phyloP scores from a whole-genome alignment of 2,888 invertebrate genomes.

The Hemistola chrysoprasaria region DNA sequence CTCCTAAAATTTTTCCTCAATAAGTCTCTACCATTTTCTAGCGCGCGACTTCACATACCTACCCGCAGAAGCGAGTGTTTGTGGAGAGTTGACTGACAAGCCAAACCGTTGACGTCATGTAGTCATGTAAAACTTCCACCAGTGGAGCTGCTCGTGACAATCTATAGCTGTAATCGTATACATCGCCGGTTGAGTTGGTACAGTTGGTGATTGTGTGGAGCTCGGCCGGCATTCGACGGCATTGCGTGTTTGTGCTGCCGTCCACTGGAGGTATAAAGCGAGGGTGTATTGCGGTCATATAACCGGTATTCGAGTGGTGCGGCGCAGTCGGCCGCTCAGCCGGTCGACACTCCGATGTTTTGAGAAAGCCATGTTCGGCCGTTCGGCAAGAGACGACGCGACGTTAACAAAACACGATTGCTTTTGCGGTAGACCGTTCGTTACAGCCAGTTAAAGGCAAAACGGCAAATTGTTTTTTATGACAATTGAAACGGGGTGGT shows the following conservation, averaged over 20 bases:
- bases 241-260: conserved; percentile 36
- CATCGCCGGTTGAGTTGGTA: conserved; percentile 47
- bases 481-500: conserved; percentile 22
- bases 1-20: conserved; percentile 52
- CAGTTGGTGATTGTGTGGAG: conserved; percentile 23
- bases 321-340: conserved; percentile 67
- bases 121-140: conserved; percentile 67
- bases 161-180: conserved; percentile 33
- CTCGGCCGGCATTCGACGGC: conserved; percentile 52
- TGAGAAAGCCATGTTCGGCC: conserved; percentile 77
- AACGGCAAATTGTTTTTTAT: conserved; percentile 50
- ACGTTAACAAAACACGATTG: conserved; percentile 71
- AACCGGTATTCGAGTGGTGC: conserved; percentile 78
- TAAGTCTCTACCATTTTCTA: conserved; percentile 65
- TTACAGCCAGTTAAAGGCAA: conserved; percentile 46
- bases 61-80: conserved; percentile 51
- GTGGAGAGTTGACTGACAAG: conserved; percentile 76
- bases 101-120: conserved; percentile 80
- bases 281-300: conserved; percentile 79
- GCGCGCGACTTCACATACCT: conserved; percentile 60
- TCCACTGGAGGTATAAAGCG: conserved; percentile 47
- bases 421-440: conserved; percentile 60
- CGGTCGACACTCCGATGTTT: conserved; percentile 69
- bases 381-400: conserved; percentile 48
- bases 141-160: conserved; percentile 41